Conservation (phyloP, 1,140 invertebrate genomes). For the Sycophaga agraensis region DNA sequence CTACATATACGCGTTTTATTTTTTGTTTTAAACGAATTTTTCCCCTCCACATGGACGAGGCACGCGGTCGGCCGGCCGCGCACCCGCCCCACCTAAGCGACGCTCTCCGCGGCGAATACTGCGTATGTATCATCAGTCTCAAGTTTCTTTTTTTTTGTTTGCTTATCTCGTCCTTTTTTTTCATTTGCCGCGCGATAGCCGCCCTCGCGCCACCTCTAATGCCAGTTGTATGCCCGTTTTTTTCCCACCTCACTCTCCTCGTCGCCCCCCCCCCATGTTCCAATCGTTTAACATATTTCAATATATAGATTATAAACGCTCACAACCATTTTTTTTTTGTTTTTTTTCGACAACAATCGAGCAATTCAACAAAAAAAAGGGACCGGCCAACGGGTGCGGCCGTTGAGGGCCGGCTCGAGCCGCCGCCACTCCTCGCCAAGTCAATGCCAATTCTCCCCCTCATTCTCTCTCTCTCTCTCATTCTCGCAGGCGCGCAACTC, state of each 20-base stretch:
- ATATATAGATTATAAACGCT: constrained; percentile 54
- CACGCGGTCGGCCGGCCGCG: too few species aligned
- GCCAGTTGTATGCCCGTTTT: constrained; percentile 53
- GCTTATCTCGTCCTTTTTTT: too few species aligned
- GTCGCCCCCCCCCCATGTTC: not conserved
- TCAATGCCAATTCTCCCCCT: too few species aligned
- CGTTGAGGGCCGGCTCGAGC: too few species aligned
- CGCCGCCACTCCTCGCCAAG: too few species aligned
- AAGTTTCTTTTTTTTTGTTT: constrained; percentile 39
- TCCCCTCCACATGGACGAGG: too few species aligned
- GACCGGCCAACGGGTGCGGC: too few species aligned
- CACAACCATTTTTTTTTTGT: constrained; percentile 59
- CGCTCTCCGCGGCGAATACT: too few species aligned
- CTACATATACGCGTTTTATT: too few species aligned
- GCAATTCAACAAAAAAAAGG: constrained; percentile 52
- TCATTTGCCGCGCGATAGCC: constrained; percentile 1
- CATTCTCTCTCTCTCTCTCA: too few species aligned
- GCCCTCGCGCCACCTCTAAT: constrained; percentile 36
- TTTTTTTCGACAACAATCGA: constrained; percentile 59
- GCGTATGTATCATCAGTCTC: constrained; percentile 57
- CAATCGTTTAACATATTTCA: constrained; percentile 46
- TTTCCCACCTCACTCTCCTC: not conserved
- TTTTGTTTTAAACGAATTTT: constrained; percentile 37
- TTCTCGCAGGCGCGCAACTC: too few species aligned
- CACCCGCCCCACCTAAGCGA: too few species aligned